These are phyloP conservation scores for Hirtodrosophila cameraria DNA, from an alignment of 2,888 invertebrate genomes.

Conservation along the genomic window DNA sequence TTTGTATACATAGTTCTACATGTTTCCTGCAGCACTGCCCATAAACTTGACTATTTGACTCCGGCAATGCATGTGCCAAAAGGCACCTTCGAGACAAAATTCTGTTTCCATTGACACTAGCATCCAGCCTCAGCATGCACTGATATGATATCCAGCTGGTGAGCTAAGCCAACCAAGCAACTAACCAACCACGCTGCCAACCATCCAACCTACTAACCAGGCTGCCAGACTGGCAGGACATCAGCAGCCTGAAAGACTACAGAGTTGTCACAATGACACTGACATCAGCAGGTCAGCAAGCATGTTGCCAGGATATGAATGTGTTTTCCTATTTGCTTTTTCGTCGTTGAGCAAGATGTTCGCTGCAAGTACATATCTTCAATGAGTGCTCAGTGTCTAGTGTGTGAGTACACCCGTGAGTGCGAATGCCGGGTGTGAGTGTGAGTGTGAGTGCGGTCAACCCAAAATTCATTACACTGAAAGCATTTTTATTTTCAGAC, in stretches of 20 bases:
- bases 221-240: not conserved
- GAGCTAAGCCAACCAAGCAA: not conserved
- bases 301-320: conserved; percentile 50
- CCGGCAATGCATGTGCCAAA: conserved; percentile 48
- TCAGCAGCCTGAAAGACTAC: conserved; percentile 2
- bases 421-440: not conserved
- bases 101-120: not conserved
- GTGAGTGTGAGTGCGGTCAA: conserved; percentile 30
- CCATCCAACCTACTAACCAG: not conserved
- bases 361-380: conserved; percentile 1
- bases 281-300: conserved; percentile 55
- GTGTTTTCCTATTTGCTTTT: conserved; percentile 43
- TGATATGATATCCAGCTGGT: conserved; percentile 36
- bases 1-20: conserved; percentile 25
- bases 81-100: conserved; percentile 40
- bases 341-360: conserved; percentile 6
- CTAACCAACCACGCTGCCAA: not conserved
- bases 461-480: conserved; percentile 65
- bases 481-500: conserved; percentile 66
- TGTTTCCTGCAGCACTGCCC: conserved; percentile 10
- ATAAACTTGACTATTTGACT: conserved; percentile 59
- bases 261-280: conserved; percentile 61
- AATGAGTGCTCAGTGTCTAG: not conserved
- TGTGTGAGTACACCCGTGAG: conserved; percentile 14
- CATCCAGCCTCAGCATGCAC: conserved; percentile 14